Percentiles rank a stretch among this genome's conserved stretches.
Evolutionary conservation across 2,797 vertebrate genomes (phyloP).

Genomic region (Schizopygopsis pylzovi): DNA sequence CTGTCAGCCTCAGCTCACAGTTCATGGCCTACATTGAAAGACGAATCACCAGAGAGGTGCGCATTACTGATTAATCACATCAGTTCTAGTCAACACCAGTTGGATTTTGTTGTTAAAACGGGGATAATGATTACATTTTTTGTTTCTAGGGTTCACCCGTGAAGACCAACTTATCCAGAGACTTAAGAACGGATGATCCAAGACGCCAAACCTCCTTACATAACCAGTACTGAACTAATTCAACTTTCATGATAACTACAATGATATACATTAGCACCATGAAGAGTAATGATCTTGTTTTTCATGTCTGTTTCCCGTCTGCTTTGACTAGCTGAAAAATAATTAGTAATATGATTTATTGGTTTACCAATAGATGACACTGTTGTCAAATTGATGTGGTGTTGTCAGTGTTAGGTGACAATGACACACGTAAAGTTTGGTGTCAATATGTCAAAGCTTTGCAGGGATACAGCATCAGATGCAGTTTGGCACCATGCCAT

Average conservation of each 20-base stretch:
- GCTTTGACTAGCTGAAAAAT: no score
- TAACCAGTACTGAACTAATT: constrained; percentile 73
- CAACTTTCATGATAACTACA: background rate
- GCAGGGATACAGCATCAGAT: no score
- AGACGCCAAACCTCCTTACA: constrained; percentile 75
- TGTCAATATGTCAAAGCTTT: no score
- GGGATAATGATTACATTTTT: background rate
- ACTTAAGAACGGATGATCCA: constrained; percentile 81
- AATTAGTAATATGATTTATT: no score
- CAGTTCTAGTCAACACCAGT: background rate
- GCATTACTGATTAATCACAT: background rate
- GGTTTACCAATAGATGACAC: no score
- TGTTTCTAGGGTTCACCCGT: constrained; percentile 80
- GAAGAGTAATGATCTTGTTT: no score
- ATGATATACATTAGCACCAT: no score
- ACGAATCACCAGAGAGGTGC: constrained; percentile 89
- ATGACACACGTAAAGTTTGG: no score
- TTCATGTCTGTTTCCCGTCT: no score
- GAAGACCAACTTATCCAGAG: constrained; percentile 76
- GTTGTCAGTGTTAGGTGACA: no score
- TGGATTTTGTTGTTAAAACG: constrained; percentile 6
- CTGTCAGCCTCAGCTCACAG: constrained; percentile 91
- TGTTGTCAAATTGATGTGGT: no score
- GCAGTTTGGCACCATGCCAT: no score
- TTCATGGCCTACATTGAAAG: constrained; percentile 97